Evolutionary conservation across 2,888 invertebrate genomes (phyloP).

Genomic region (Megamerina dolium): DNA sequence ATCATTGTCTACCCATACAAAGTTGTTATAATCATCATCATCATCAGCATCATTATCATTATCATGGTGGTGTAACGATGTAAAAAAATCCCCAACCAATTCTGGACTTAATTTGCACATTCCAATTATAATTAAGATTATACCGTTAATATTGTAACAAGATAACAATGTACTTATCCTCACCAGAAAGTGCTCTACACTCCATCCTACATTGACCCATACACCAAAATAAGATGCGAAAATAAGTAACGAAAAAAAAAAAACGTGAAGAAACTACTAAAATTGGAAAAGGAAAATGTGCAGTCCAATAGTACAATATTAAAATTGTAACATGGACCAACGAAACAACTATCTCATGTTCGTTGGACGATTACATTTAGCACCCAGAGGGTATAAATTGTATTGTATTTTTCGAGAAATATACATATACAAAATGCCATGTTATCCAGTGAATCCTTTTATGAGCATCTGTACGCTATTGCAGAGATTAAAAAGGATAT

Average conservation of each 20-base stretch:
- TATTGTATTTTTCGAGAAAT: constrained; percentile 5
- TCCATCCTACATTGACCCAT: too few species aligned
- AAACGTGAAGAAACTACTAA: too few species aligned
- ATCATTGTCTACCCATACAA: too few species aligned
- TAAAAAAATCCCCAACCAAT: not conserved
- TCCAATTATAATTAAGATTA: constrained; percentile 24
- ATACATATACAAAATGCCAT: not conserved
- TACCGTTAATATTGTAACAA: constrained; percentile 24
- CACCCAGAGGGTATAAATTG: constrained; percentile 21
- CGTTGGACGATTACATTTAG: constrained; percentile 9
- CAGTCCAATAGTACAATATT: too few species aligned
- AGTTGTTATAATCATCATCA: too few species aligned
- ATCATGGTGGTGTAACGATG: too few species aligned
- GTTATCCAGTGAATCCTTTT: constrained; percentile 9
- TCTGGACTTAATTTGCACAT: constrained; percentile 10
- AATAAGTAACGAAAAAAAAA: not conserved
- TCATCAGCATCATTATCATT: too few species aligned
- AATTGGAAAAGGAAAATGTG: too few species aligned
- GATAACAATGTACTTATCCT: constrained; percentile 15
- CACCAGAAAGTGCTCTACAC: too few species aligned
- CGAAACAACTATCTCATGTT: too few species aligned
- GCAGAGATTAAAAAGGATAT: constrained; percentile 14
- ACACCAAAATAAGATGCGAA: too few species aligned
- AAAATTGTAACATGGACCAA: too few species aligned
- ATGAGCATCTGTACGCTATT: constrained; percentile 16